A percentile compares a stretch with the other conserved stretches of the same genome.
Conservation (phyloP, 1,140 invertebrate species). For the Drosophila murphyi region DNA sequence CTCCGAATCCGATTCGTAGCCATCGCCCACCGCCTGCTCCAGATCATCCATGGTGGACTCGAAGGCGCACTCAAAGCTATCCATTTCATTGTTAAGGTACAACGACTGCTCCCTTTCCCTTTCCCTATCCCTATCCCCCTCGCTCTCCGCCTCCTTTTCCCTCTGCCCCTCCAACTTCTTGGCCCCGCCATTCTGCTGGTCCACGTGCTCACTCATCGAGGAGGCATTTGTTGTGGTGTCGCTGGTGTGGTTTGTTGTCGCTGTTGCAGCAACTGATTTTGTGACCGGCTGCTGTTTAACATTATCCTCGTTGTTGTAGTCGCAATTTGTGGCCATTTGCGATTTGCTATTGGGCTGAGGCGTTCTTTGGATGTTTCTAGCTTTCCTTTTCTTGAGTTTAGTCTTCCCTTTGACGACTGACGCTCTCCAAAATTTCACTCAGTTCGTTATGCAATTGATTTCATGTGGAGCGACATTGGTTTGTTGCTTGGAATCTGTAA, state of each 20-base stretch:
- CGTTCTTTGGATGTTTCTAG: constrained; percentile 34
- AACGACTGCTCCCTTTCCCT: background rate
- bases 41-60: constrained; percentile 81
- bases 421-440: background rate
- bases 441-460: constrained; percentile 53
- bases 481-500: constrained; percentile 56
- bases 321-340: constrained; percentile 78
- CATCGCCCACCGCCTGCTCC: constrained; percentile 69
- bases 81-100: constrained; percentile 39
- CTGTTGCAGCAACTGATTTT: constrained; percentile 23
- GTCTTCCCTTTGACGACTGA: background rate
- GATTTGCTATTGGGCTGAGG: constrained; percentile 16
- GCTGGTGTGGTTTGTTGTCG: constrained; percentile 13
- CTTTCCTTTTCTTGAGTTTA: constrained; percentile 1
- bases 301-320: constrained; percentile 69
- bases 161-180: constrained; percentile 7
- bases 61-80: constrained; percentile 77
- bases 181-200: constrained; percentile 32
- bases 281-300: constrained; percentile 56
- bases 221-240: constrained; percentile 28
- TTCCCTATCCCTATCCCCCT: constrained; percentile 14
- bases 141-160: background rate
- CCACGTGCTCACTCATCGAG: constrained; percentile 46
- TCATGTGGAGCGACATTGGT: constrained; percentile 76
- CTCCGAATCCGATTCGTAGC: constrained; percentile 80